Percentiles rank a stretch among this genome's conserved stretches.
Evolutionary conservation across 2,888 invertebrate species (phyloP).

Genomic region (Odontocerum albicorne): DNA sequence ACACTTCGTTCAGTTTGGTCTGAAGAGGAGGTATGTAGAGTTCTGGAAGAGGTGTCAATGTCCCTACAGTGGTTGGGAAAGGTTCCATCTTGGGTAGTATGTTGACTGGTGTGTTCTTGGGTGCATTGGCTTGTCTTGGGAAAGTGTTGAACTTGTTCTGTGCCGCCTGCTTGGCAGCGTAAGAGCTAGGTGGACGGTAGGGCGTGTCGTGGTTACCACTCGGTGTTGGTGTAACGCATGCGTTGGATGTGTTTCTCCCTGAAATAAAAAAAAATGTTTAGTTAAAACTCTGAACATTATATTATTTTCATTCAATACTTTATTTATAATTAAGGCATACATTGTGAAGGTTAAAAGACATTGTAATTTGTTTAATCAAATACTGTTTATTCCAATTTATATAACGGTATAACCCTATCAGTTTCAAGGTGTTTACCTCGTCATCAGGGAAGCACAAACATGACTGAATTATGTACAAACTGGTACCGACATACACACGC

Average conservation of each 20-base stretch:
- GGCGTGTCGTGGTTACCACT: constrained; percentile 54
- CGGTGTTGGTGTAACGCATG: constrained; percentile 51
- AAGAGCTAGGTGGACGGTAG: constrained; percentile 50
- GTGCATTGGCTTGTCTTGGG: constrained; percentile 19
- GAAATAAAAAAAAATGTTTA: constrained; percentile 36
- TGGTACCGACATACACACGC: too few species aligned
- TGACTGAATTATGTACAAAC: too few species aligned
- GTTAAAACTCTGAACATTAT: background rate
- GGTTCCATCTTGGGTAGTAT: constrained; percentile 54
- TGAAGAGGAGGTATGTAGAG: constrained; percentile 51
- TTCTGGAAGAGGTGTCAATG: constrained; percentile 44
- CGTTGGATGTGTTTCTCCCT: constrained; percentile 57
- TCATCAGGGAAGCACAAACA: too few species aligned
- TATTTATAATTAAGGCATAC: too few species aligned
- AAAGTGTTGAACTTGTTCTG: constrained; percentile 31
- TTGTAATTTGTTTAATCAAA: too few species aligned
- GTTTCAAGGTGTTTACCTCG: too few species aligned
- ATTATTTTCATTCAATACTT: background rate
- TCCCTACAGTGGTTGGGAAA: constrained; percentile 47
- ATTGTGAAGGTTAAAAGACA: too few species aligned
- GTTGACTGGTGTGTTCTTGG: constrained; percentile 18
- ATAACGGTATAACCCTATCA: too few species aligned
- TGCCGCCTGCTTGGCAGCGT: constrained; percentile 24
- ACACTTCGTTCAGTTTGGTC: constrained; percentile 54
- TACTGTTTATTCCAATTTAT: too few species aligned